Conservation (phyloP, 1,140 invertebrate species). For the Drosophila busckii region DNA sequence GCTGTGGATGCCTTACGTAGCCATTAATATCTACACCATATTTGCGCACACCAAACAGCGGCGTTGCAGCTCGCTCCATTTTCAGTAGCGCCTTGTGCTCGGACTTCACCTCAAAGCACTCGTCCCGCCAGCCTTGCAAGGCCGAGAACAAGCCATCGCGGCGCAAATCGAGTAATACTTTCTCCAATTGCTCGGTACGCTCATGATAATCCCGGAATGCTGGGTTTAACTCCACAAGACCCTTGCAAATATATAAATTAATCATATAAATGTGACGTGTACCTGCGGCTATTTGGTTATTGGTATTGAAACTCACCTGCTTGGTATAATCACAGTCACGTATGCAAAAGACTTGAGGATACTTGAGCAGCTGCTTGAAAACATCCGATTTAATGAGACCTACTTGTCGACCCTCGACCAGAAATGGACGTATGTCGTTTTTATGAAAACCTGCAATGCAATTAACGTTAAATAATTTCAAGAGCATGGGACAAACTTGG, state of each 20-base stretch:
- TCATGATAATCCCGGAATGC: slow-evolving; percentile 90
- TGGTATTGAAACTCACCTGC: slow-evolving; percentile 44
- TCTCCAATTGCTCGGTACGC: slow-evolving; percentile 87
- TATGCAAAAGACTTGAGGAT: slow-evolving; percentile 86
- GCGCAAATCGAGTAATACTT: slow-evolving; percentile 87
- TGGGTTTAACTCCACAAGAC: slow-evolving; percentile 88
- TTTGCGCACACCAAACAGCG: slow-evolving; percentile 94
- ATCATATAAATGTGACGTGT: not conserved
- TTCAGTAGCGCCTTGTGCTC: slow-evolving; percentile 86
- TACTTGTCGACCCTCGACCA: slow-evolving; percentile 92
- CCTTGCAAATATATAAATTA: slow-evolving; percentile 29
- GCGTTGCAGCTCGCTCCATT: slow-evolving; percentile 94
- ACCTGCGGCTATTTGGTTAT: not conserved
- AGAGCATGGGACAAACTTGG: slow-evolving; percentile 11
- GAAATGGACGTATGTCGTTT: slow-evolving; percentile 90
- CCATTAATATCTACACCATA: slow-evolving; percentile 97
- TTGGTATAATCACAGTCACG: slow-evolving; percentile 70
- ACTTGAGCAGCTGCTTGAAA: slow-evolving; percentile 87
- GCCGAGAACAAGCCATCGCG: slow-evolving; percentile 82
- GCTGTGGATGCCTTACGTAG: slow-evolving; percentile 90
- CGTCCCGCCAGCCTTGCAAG: slow-evolving; percentile 93
- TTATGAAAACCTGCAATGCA: slow-evolving; percentile 83
- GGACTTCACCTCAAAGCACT: slow-evolving; percentile 92
- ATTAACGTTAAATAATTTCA: slow-evolving; percentile 20
- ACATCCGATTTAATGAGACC: slow-evolving; percentile 91